Percentiles rank a stretch among this genome's conserved stretches.
These are phyloP conservation scores for Coregonus suidteri DNA, from an alignment of 2,797 vertebrate genomes.

Conservation along the genomic window DNA sequence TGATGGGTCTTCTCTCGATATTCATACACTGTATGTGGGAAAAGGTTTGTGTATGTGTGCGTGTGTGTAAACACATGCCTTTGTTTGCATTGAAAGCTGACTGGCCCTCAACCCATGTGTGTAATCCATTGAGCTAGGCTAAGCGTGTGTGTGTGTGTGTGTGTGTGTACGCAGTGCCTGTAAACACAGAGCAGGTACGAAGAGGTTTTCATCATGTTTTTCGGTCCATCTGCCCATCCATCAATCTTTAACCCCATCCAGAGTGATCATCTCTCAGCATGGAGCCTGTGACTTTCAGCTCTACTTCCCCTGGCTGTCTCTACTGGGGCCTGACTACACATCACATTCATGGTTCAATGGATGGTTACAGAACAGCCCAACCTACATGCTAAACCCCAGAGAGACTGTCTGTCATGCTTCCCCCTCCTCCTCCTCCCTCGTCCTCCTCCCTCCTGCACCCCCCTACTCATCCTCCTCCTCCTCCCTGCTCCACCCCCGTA, in stretches of 20 bases:
- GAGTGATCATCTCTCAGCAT: too few relatives aligned
- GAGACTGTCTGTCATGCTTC: neutral
- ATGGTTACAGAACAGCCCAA: neutral
- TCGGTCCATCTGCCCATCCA: too few relatives aligned
- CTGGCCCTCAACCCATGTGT: neutral
- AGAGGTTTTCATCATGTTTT: too few relatives aligned
- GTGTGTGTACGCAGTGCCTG: neutral
- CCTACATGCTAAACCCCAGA: neutral
- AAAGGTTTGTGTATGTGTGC: neutral
- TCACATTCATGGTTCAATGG: neutral
- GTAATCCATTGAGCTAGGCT: neutral
- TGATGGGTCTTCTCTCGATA: neutral
- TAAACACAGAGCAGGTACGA: neutral
- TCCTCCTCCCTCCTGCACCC: neutral
- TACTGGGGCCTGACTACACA: neutral
- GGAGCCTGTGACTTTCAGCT: neutral
- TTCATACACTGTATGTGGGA: neutral
- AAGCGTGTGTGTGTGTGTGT: neutral
- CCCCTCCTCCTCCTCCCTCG: neutral
- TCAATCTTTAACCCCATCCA: too few relatives aligned
- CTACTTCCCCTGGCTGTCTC: neutral
- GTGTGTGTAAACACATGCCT: neutral
- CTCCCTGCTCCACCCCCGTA: too few relatives aligned
- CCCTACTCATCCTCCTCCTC: too few relatives aligned
- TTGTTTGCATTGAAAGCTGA: neutral